phyloP scores from a whole-genome alignment of 2,797 vertebrate genomes.

The Pteronotus mesoamericanus region DNA sequence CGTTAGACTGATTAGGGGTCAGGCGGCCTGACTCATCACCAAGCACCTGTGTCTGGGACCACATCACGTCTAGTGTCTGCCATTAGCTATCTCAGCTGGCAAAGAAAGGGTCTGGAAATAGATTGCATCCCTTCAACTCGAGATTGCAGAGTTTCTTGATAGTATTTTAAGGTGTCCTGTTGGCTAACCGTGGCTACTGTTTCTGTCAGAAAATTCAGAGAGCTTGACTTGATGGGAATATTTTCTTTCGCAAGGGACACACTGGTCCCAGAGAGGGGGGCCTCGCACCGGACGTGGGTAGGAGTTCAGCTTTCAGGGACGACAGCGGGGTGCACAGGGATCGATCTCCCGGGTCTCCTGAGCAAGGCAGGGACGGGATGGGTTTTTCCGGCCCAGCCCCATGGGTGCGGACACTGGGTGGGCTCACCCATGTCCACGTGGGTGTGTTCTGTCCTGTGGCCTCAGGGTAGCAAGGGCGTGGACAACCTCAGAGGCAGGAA shows the following conservation, averaged over 20 bases:
- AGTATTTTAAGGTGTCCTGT: background rate
- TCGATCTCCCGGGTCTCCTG: background rate
- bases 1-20: background rate
- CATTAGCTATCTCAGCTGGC: background rate
- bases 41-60: background rate
- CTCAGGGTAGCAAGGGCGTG: background rate
- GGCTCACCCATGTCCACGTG: background rate
- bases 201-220: background rate
- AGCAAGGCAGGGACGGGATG: background rate
- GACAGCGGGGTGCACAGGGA: background rate
- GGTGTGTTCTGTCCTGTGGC: rapidly evolving
- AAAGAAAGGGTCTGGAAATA: background rate
- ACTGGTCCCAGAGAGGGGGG: background rate
- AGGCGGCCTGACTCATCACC: background rate
- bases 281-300: background rate
- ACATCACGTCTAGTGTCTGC: background rate
- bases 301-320: background rate
- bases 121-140: background rate
- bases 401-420: background rate
- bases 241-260: background rate
- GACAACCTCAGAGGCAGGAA: background rate
- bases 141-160: background rate
- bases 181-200: background rate
- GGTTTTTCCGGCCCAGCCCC: background rate
- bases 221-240: background rate